Evolutionary conservation across 2,797 vertebrate species (phyloP), one percentile per base, ranked within the genome.

Genomic region (Spea hammondii): DNA sequence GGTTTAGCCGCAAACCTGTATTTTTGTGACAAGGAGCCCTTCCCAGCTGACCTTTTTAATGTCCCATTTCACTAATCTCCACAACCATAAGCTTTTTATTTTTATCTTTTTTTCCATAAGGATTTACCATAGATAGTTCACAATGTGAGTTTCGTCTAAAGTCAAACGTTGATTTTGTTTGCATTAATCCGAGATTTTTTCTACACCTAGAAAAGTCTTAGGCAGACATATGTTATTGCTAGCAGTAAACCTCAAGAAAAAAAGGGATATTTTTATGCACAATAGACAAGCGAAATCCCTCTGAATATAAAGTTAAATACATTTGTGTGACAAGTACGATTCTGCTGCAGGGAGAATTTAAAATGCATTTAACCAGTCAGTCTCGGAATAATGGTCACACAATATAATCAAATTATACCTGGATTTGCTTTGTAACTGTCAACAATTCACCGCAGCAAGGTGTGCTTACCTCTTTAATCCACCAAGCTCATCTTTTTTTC

Each of bases 221-320:
- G 55, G 55, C 55, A 57, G 55, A 10, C 12, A 11, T 57, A 57
- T 57, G 12, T 13, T 57, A 57, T 57, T 13, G 7, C n/a, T 32
- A 62, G 12, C n/a, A 62, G 59, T 17, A 62, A 62, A 62, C 59
- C 14, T 44, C 9, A 32, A 62, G 8, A 5, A 17, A 17, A 62
- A 62, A 62, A 62, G 59, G 32, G 5, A 62, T 6, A 62, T 14
- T 62, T 32, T 10, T 62, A 62, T 62, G 1, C 32, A 62, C 6
- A 17, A 62, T 9, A 62, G 59, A 62, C 17, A 68, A 68, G 70
- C 14, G 67, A 62, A 68, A 69, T 74, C 54, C 65, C 70, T 57
- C 17, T 51, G 17, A 55, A 12, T 60, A 17, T 13, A 68, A 17
- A 67, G 47, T 53, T 79, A 67, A 51, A 50, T 60, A 53, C 11